These are phyloP conservation scores for Nothura maculosa DNA, from an alignment of 2,797 vertebrate species.

Conservation along the genomic window DNA sequence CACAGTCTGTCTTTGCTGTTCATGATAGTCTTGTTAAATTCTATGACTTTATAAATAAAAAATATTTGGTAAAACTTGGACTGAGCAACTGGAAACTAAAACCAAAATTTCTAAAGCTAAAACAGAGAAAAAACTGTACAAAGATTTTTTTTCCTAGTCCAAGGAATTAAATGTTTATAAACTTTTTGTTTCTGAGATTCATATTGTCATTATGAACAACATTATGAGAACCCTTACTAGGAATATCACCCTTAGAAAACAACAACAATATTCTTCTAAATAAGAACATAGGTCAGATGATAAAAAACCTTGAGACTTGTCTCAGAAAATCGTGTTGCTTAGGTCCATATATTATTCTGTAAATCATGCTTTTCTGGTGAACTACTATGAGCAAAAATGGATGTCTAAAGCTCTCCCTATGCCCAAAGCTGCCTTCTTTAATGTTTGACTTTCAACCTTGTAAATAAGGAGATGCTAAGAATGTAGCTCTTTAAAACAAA, in stretches of 20 bases:
- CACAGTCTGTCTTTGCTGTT: not conserved
- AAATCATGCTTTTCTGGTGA: not conserved
- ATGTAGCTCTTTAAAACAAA: not conserved
- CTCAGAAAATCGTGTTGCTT: not conserved
- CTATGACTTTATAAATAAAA: not conserved
- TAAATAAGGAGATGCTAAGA: not conserved
- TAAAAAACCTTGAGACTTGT: not conserved
- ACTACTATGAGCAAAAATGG: not conserved
- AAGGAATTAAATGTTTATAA: not conserved
- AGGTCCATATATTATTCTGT: not conserved
- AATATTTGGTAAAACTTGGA: not conserved
- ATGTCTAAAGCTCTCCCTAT: not conserved
- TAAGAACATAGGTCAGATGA: not conserved
- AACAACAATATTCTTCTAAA: not conserved
- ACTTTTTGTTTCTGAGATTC: not conserved
- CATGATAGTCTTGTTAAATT: not conserved
- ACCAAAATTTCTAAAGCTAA: fast-evolving
- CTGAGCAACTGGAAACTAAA: not conserved
- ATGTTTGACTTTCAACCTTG: not conserved
- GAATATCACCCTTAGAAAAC: not conserved
- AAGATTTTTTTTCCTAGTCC: not conserved
- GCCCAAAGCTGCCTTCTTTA: not conserved
- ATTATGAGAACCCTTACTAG: not conserved
- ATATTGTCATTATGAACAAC: not conserved
- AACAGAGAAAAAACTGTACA: not conserved